Evolutionary conservation across 53 echinoderm and acorn worm genomes (phyloP).

Genomic region (Luidia sarsii): DNA sequence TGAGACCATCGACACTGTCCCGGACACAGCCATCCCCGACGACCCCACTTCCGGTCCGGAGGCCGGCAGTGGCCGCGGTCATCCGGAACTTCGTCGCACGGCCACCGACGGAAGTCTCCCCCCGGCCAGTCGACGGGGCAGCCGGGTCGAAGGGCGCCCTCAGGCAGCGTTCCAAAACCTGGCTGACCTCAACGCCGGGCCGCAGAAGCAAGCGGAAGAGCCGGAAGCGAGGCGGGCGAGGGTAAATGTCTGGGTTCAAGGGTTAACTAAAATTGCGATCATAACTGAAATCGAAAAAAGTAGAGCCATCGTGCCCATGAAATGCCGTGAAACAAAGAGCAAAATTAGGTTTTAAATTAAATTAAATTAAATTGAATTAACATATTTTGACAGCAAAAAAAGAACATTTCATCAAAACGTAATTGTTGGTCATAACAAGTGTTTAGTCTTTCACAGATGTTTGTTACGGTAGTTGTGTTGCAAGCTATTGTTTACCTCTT

Average conservation of each 20-base stretch:
- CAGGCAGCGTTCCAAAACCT: conserved; percentile 19
- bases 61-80: no score
- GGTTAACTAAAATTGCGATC: no score
- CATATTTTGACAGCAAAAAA: neutral
- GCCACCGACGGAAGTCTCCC: conserved; percentile 26
- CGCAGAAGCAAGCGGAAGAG: conserved; percentile 11
- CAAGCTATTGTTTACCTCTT: no score
- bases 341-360: no score
- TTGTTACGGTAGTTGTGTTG: no score
- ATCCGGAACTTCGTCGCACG: neutral
- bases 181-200: conserved; percentile 23
- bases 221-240: conserved; percentile 24
- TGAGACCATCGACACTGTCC: neutral
- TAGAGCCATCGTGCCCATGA: no score
- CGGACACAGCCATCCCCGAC: conserved; percentile 9
- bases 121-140: conserved; percentile 45
- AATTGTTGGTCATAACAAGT: no score
- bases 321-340: no score
- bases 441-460: no score
- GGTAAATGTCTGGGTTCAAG: conserved; percentile 14
- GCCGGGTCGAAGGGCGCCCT: conserved; percentile 19
- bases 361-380: no score
- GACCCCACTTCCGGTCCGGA: conserved; percentile 6
- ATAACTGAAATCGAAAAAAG: no score
- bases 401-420: neutral